Evolutionary conservation across 2,797 vertebrate species (phyloP).

Genomic region (Sebastes glaucus): DNA sequence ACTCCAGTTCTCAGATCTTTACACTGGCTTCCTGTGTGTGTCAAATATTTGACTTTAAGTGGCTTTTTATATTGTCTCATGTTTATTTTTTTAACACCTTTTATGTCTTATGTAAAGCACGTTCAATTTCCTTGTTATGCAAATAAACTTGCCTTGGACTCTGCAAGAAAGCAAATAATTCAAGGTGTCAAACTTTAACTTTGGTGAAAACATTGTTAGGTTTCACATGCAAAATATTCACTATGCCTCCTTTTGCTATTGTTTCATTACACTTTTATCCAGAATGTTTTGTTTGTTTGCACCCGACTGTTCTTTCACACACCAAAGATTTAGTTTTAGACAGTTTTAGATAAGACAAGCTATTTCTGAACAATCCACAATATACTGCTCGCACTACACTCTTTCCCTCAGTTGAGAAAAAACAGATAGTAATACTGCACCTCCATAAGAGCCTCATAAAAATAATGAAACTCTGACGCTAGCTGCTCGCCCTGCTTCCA

Average conservation of each 20-base stretch:
- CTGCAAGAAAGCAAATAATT: background rate
- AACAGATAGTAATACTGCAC: constrained; percentile 24
- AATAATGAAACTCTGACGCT: constrained; percentile 51
- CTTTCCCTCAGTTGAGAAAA: constrained; percentile 13
- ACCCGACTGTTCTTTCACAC: constrained; percentile 1
- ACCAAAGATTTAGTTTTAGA: background rate
- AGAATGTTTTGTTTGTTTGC: constrained; percentile 18
- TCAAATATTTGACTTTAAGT: background rate
- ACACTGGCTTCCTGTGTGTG: no score
- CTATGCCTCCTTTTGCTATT: background rate
- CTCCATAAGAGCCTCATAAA: constrained; percentile 50
- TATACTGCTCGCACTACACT: constrained; percentile 13
- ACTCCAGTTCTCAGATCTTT: background rate
- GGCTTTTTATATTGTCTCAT: background rate
- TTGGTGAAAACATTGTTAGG: background rate
- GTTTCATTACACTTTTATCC: constrained; percentile 11
- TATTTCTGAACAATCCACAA: constrained; percentile 28
- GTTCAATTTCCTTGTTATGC: background rate
- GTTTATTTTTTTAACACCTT: background rate
- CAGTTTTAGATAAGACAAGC: constrained; percentile 20
- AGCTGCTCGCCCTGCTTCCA: constrained; percentile 47
- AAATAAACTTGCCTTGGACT: background rate
- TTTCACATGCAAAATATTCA: background rate
- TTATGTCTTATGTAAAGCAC: background rate
- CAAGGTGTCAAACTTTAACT: background rate